Conservation (phyloP, 2,888 invertebrate species). For the Acrobasis consociella region DNA sequence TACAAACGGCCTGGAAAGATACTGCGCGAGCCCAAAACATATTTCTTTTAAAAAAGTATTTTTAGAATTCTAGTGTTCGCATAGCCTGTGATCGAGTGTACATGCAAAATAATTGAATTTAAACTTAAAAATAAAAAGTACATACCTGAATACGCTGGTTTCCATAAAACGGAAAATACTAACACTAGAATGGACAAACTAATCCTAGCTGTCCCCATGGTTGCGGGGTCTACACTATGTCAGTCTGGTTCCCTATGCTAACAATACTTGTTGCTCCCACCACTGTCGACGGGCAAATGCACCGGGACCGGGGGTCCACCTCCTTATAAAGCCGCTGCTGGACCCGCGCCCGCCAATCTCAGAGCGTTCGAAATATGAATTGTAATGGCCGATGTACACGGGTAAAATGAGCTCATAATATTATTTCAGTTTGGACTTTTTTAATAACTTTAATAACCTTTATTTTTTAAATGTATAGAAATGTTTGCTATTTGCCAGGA, state of each 20-base stretch:
- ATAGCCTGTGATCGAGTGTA: too few relatives aligned
- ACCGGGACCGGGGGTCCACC: constrained; percentile 28
- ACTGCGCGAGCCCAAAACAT: too few relatives aligned
- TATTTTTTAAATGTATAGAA: too few relatives aligned
- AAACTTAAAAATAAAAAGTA: constrained; percentile 40
- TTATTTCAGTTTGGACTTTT: not conserved
- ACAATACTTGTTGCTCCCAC: constrained; percentile 62
- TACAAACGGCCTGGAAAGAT: too few relatives aligned
- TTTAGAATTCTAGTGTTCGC: too few relatives aligned
- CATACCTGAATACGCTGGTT: constrained; percentile 66
- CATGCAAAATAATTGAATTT: not conserved
- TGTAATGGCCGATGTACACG: constrained; percentile 23
- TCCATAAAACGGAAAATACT: constrained; percentile 73
- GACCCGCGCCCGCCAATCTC: constrained; percentile 33
- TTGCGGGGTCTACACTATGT: constrained; percentile 63
- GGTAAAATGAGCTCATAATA: not conserved
- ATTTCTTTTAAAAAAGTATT: too few relatives aligned
- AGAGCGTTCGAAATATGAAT: constrained; percentile 34
- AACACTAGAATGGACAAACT: constrained; percentile 69
- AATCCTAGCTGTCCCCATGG: constrained; percentile 70
- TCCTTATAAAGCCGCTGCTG: constrained; percentile 60
- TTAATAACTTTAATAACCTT: too few relatives aligned
- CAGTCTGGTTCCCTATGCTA: constrained; percentile 65
- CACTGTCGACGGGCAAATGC: constrained; percentile 68
- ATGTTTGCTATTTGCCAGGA: too few relatives aligned